Evolutionary conservation across 2,113 vertebrate species (phyloP), one percentile per base, ranked within the genome.

Genomic region (Tichodroma muraria): DNA sequence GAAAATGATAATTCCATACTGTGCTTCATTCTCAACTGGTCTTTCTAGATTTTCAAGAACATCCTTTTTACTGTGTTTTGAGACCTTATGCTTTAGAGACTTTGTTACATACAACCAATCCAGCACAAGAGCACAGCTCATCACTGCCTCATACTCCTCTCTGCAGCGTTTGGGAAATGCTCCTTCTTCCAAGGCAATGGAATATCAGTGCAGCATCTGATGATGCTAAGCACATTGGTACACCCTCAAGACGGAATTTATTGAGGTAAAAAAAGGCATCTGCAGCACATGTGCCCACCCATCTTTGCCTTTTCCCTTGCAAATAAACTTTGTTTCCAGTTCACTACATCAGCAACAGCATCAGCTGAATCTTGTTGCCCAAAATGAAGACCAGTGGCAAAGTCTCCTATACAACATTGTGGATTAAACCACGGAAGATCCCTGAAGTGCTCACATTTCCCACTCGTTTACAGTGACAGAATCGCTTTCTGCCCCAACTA

Each of bases 41-140:
- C 38, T 69, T 92, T 81, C 77, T 66, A 50, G 80, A 91, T 80
- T 90, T 94, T 79, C 89, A 90, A 45, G 35, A 73, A 40, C 13
- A 80, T 16, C 15, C 40, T 91, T 73, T 80, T 88, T 4, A 24
- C 11, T 20, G 28, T 20, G 28, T 80, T 83, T 44, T 53, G 65
- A 88, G 70, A 61, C 24, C 24, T 12, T 15, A 11, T 38, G 40
- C n/a, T 72, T 85, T 6, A 77, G 38, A 52, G 59, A 61, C 16
- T 70, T 61, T 8, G 5, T 63, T 59, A 49, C n/a, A 65, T 60
- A 31, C 18, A 80, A 37, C 33, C 50, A 78, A 77, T 20, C 11
- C 52, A 72, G 38, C 10, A 9, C 30, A 70, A 60, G 45, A 88
- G n/a, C 21, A 40, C 3, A 31, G 16, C 45, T n/a, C 49, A 40